These are phyloP conservation scores for Heliopora coerulea DNA, from an alignment of 92 coral and sea anemone species.

Conservation along the genomic window DNA sequence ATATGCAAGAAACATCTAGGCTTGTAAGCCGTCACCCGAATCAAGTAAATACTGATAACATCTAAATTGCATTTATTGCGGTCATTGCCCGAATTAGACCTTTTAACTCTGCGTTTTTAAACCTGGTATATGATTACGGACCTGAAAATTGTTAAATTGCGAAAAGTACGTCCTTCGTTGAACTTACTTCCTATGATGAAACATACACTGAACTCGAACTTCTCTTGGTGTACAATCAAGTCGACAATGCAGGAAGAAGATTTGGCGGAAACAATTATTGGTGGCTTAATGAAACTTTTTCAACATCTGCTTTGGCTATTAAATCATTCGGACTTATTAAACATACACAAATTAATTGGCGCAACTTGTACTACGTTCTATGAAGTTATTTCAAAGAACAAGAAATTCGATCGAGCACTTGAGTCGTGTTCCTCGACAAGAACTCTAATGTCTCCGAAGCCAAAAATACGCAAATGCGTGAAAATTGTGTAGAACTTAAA, in stretches of 20 bases:
- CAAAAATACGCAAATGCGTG: too few relatives aligned
- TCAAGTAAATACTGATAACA: slow-evolving; percentile 36
- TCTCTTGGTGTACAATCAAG: too few relatives aligned
- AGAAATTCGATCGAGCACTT: neutral
- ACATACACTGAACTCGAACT: neutral
- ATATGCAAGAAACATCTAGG: slow-evolving; percentile 12
- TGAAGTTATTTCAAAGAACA: too few relatives aligned
- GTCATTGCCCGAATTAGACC: slow-evolving; percentile 16
- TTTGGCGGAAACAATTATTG: neutral
- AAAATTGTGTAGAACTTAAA: too few relatives aligned
- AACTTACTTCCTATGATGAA: neutral
- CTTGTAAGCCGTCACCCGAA: slow-evolving; percentile 18
- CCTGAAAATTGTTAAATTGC: too few relatives aligned
- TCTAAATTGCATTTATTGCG: slow-evolving; percentile 43
- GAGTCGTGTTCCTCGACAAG: neutral
- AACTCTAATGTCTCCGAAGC: neutral
- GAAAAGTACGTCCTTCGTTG: neutral
- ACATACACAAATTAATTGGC: neutral
- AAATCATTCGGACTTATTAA: slow-evolving; percentile 4
- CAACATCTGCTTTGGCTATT: slow-evolving; percentile 30
- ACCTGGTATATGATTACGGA: too few relatives aligned
- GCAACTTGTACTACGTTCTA: too few relatives aligned
- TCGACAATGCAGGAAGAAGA: too few relatives aligned
- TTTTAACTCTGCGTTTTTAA: too few relatives aligned
- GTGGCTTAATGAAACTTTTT: slow-evolving; percentile 18